Evolutionary conservation across 2,888 invertebrate species (phyloP).

Genomic region (Ophion slaviceki): DNA sequence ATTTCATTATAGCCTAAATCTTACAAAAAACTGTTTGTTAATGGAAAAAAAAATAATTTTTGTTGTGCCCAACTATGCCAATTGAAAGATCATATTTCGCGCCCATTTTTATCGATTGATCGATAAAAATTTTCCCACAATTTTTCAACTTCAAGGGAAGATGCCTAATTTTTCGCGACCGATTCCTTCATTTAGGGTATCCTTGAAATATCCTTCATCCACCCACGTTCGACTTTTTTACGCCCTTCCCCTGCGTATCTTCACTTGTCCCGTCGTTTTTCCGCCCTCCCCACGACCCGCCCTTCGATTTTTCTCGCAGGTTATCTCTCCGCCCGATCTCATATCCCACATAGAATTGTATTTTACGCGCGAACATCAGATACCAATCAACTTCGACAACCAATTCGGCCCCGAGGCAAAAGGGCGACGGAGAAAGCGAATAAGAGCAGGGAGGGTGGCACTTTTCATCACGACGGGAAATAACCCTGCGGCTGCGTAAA

Average conservation of each 20-base stretch:
- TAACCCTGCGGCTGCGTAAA: not conserved
- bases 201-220: not conserved
- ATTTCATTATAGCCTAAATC: too few species aligned
- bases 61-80: too few species aligned
- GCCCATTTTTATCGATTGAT: too few species aligned
- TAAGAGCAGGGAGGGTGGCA: not conserved
- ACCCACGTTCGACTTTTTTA: constrained; percentile 26
- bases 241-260: not conserved
- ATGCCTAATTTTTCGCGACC: too few species aligned
- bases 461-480: not conserved
- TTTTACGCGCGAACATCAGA: not conserved
- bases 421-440: not conserved
- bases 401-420: too few species aligned
- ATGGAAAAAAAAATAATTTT: too few species aligned
- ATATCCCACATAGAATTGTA: constrained; percentile 8
- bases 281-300: constrained; percentile 17
- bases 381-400: constrained; percentile 6
- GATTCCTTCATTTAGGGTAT: too few species aligned
- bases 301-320: not conserved
- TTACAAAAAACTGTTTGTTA: too few species aligned
- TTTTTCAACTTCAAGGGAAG: too few species aligned
- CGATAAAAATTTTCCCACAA: too few species aligned
- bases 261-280: constrained; percentile 17
- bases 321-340: constrained; percentile 18
- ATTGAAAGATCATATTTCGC: too few species aligned